Base-by-base conservation (phyloP, 2,113 vertebrate genomes). In the Paramisgurnus dabryanus region DNA sequence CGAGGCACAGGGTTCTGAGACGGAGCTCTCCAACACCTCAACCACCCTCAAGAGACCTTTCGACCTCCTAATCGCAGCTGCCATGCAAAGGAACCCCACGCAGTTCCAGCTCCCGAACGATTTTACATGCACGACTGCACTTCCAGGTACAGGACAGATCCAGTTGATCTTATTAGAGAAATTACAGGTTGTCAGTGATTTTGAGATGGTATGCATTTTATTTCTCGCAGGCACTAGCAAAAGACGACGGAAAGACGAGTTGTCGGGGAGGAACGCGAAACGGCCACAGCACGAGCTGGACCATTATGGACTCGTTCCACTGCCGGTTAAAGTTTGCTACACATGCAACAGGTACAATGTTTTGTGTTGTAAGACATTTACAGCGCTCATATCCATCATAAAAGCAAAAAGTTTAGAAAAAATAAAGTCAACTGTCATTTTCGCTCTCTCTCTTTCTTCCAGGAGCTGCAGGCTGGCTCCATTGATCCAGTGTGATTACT, bases 71-170 rank as follows among this genome's bases (percentile, higher is more conserved):
- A 98, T 99, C 75, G 97, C 97, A 58, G 97, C 97, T 3, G 98
- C 97, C 75, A 97, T 98, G 96, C 97, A 99, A 90, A 93, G 96
- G 87, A 99, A 99, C 88, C 97, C 98, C 65, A 98, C 97, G 15
- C 98, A 99, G 86, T 99, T 99, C 90, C 97, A 99, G 92, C 91
- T 99, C 87, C 98, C 97, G 86, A 98, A 94, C 45, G 98, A 99
- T 89, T 94, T 99, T 87, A 98, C 96, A 78, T 98, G 97, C 92
- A 98, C 96, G 87, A 97, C 96, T 76, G 96, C 97, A 89, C 95
- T 99, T 90, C 98, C 98, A 95, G 98, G 98, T 96, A 88, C 22
- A 68, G 5, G 11, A n/a, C 41, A 22, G 43, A 15, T 6, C 27
- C 27, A 34, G 27, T 34, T 13, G n/a, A 22, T 63, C 8, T 45